A percentile compares a stretch with the other conserved stretches of the same genome.
Conservation (phyloP, 2,113 vertebrate species). For the Python bivittatus region DNA sequence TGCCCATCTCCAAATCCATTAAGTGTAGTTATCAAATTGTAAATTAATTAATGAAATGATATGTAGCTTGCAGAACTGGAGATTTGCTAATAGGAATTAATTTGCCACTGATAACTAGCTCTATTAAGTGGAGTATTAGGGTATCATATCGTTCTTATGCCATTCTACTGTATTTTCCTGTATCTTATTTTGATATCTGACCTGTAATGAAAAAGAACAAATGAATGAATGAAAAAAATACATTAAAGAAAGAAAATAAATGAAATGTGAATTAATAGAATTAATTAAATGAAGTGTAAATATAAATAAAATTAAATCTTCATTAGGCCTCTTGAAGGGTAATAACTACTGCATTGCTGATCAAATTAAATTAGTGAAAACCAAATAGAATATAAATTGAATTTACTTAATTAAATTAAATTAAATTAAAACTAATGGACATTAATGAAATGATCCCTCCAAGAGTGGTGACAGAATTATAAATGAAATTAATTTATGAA, state of each 20-base stretch:
- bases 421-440: no score
- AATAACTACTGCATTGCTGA: neutral
- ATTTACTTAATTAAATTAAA: neutral
- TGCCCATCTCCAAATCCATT: no score
- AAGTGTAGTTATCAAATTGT: no score
- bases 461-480: neutral
- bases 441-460: neutral
- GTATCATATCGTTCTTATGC: no score
- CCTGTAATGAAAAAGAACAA: neutral
- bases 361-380: neutral
- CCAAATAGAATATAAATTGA: neutral
- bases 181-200: neutral
- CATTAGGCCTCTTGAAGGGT: neutral
- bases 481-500: neutral
- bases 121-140: no score
- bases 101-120: no score
- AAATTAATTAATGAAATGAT: no score
- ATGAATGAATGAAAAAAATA: neutral
- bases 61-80: no score
- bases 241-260: neutral
- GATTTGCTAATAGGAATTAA: no score
- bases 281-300: neutral
- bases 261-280: neutral
- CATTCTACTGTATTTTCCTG: neutral
- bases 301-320: neutral